Evolutionary conservation across 2,797 vertebrate species (phyloP).

Genomic region (Poecile montanus): DNA sequence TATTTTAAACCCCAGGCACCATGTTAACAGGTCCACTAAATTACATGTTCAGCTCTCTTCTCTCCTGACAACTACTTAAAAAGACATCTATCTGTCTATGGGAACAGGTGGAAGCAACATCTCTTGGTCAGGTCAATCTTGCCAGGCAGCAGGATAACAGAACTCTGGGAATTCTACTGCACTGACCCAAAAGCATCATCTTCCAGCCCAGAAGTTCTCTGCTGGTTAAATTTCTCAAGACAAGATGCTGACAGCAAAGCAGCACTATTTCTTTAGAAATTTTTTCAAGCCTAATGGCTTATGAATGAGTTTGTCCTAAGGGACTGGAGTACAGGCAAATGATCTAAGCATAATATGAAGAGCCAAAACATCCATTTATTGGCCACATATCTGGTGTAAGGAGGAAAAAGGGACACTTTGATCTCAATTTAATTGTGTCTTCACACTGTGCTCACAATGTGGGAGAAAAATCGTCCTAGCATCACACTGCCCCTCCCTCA

Average conservation of each 20-base stretch:
- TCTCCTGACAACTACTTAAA: slow-evolving; percentile 8
- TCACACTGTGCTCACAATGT: background rate
- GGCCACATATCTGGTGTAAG: background rate
- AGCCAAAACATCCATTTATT: background rate
- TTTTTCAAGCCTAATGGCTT: background rate
- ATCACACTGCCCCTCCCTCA: background rate
- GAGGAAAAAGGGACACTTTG: background rate
- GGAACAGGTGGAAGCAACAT: background rate
- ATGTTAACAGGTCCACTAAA: slow-evolving; percentile 1
- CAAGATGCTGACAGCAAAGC: background rate
- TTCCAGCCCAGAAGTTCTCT: background rate
- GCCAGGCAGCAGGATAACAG: background rate
- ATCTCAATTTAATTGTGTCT: background rate
- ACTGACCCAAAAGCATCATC: background rate
- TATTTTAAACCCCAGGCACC: slow-evolving; percentile 35
- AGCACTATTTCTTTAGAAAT: background rate
- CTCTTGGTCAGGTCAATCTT: background rate
- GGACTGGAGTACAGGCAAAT: background rate
- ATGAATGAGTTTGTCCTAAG: background rate
- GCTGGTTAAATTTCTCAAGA: background rate
- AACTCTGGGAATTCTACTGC: background rate
- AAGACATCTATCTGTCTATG: background rate
- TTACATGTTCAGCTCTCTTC: background rate
- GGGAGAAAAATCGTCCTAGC: background rate
- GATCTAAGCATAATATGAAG: background rate